Base-by-base conservation (phyloP, 1,140 invertebrate genomes). In the Temnothorax longispinosus region DNA sequence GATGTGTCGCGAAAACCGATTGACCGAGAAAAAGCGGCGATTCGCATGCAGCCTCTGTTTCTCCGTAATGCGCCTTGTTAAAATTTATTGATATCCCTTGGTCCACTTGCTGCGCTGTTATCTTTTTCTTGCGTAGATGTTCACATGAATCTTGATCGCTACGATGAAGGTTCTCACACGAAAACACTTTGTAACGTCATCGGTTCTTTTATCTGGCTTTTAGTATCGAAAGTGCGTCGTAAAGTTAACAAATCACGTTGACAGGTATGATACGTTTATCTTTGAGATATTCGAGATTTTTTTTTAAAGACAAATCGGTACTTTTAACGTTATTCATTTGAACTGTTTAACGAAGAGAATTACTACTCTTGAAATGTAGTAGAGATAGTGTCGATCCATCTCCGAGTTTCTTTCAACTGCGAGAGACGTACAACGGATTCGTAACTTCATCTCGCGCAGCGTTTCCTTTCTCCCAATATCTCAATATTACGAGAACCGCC, bases 181-280 rank as follows among this genome's bases (percentile, higher is more conserved):
- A 47, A 82, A 74, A 74, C n/a, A 18, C 54, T 15, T 27, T n/a
- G 64, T 54, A 41, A 32, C 32, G 21, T 62, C n/a, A 44, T 47
- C 41, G 13, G 38, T 50, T 50, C 8, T 35, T 74, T 74, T 75
- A 74, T 75, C 69, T 32, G 41, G 11, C 67, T 72, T 32, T 74
- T 69, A 18, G 13, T 21, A 18, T 15, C 41, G 21, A 75, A 27
- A 84, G 54, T 75, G 69, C 27, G 35, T 60, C 41, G 27, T 74
- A 58, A 56, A 81, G 35, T 54, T 60, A 60, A 74, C 38, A 84
- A 84, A 75, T 84, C 47, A 44, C n/a, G 41, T 11, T 54, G 56
- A 32, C 15, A 15, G 13, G 21, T 60, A n/a, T 27, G 35, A 50
- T 32, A 47, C 69, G 35, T 74, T 27, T 32, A 74, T 47, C 41